Percentiles rank a stretch among this genome's conserved stretches.
phyloP scores from a whole-genome alignment of 2,888 invertebrate species.

The Gandaritis pyraliata region DNA sequence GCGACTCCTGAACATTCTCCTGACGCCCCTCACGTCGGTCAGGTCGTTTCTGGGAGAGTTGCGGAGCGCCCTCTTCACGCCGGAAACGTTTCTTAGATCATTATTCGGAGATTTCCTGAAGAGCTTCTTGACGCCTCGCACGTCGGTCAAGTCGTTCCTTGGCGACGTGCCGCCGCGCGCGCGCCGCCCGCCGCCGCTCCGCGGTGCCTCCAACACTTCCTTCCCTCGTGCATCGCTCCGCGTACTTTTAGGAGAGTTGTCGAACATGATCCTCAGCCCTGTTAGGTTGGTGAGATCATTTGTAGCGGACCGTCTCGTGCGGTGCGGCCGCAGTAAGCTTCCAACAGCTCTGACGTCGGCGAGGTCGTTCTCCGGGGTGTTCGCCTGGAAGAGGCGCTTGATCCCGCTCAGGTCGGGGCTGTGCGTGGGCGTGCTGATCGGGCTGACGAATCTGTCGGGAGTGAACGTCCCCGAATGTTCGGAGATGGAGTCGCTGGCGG shows the following conservation, averaged over 20 bases:
- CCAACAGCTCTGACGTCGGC: constrained; percentile 59
- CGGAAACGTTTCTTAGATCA: constrained; percentile 66
- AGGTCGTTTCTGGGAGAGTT: constrained; percentile 64
- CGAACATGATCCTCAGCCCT: constrained; percentile 69
- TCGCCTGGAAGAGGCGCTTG: constrained; percentile 57
- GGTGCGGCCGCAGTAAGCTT: constrained; percentile 54
- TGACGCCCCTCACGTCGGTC: constrained; percentile 63
- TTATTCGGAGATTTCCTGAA: constrained; percentile 60
- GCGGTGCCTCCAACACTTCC: constrained; percentile 48
- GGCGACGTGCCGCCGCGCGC: constrained; percentile 63
- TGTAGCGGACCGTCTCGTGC: constrained; percentile 55
- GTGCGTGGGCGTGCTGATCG: constrained; percentile 57
- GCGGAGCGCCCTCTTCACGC: constrained; percentile 57
- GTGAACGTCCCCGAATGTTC: constrained; percentile 54
- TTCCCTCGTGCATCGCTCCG: constrained; percentile 58
- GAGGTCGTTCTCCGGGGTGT: constrained; percentile 60
- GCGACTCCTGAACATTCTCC: constrained; percentile 51
- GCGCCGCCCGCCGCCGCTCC: constrained; percentile 52
- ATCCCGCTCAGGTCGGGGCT: constrained; percentile 60
- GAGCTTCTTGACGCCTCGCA: constrained; percentile 66
- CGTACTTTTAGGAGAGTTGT: constrained; percentile 58
- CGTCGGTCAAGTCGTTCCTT: constrained; percentile 64
- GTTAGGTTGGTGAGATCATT: constrained; percentile 71
- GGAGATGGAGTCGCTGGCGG: constrained; percentile 51
- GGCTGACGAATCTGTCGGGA: constrained; percentile 68